Percentiles rank a stretch among this genome's conserved stretches.
Evolutionary conservation across 1,140 invertebrate genomes (phyloP).

Genomic region (Eriocheir sinensis): DNA sequence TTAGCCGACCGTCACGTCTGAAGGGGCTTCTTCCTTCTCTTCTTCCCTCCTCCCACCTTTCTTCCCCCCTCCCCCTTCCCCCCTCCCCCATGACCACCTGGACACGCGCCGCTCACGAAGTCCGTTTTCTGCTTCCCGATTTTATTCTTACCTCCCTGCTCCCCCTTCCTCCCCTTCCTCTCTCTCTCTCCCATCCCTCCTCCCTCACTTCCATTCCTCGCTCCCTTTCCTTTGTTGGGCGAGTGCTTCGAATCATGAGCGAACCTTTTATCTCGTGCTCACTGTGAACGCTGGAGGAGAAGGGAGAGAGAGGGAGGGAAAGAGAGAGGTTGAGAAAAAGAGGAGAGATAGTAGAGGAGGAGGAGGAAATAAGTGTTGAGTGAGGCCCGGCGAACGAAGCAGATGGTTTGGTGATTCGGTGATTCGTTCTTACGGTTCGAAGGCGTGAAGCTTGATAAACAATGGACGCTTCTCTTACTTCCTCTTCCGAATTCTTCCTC

Average conservation of each 20-base stretch:
- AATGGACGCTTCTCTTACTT: background rate
- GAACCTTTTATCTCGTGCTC: background rate
- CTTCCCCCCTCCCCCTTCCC: background rate
- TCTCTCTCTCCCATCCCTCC: background rate
- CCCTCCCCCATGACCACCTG: background rate
- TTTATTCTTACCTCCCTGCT: background rate
- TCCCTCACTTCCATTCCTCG: background rate
- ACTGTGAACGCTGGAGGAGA: background rate
- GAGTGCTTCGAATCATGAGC: conserved; percentile 11
- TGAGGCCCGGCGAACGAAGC: background rate
- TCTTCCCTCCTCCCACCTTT: background rate
- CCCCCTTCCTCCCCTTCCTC: background rate
- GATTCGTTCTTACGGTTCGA: background rate
- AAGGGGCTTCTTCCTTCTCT: background rate
- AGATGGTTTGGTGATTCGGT: background rate
- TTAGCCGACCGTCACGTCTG: conserved; percentile 10
- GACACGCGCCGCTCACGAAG: conserved; percentile 18
- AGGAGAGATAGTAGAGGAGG: background rate
- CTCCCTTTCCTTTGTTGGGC: conserved; percentile 1
- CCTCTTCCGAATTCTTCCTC: background rate
- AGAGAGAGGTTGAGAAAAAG: background rate
- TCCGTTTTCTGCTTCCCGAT: conserved; percentile 14
- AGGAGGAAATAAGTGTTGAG: background rate
- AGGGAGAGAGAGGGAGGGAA: background rate
- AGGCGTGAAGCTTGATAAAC: conserved; percentile 24